phyloP scores from a whole-genome alignment of 2,888 invertebrate species.

The Macroteleia sp. region DNA sequence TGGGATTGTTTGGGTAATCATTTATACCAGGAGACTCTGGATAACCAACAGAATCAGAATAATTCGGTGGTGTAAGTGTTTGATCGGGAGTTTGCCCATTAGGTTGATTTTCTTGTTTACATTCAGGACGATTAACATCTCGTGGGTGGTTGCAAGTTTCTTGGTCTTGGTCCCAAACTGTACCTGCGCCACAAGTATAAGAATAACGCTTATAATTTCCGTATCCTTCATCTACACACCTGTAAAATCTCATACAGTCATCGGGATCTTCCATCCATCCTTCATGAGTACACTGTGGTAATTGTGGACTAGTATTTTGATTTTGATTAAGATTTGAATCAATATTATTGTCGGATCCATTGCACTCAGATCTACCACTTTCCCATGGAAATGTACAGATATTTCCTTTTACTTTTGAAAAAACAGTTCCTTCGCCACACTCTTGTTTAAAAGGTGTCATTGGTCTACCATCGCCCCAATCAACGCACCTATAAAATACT shows the following conservation, averaged over 20 bases:
- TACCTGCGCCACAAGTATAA: constrained; percentile 86
- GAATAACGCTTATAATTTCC: constrained; percentile 83
- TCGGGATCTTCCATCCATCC: constrained; percentile 83
- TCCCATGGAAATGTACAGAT: constrained; percentile 89
- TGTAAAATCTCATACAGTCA: constrained; percentile 83
- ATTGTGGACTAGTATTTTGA: constrained; percentile 9
- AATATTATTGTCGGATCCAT: constrained; percentile 85
- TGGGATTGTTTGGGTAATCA: constrained; percentile 16
- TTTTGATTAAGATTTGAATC: constrained; percentile 70
- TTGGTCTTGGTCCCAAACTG: constrained; percentile 86
- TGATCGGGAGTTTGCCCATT: constrained; percentile 12
- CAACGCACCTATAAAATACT: constrained; percentile 90
- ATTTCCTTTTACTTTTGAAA: constrained; percentile 85
- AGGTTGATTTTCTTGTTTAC: constrained; percentile 41
- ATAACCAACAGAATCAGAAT: no score
- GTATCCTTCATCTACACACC: constrained; percentile 82
- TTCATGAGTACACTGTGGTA: constrained; percentile 68
- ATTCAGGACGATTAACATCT: constrained; percentile 75
- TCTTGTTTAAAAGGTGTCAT: constrained; percentile 88
- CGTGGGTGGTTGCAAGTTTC: constrained; percentile 86
- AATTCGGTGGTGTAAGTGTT: constrained; percentile 14
- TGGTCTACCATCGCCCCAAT: constrained; percentile 85
- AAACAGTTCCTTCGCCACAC: constrained; percentile 91
- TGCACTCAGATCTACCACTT: constrained; percentile 89
- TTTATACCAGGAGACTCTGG: no score